A percentile compares a stretch with the other conserved stretches of the same genome.
Conservation (phyloP, 2,888 invertebrate species). For the Eutolmus rufibarbis region DNA sequence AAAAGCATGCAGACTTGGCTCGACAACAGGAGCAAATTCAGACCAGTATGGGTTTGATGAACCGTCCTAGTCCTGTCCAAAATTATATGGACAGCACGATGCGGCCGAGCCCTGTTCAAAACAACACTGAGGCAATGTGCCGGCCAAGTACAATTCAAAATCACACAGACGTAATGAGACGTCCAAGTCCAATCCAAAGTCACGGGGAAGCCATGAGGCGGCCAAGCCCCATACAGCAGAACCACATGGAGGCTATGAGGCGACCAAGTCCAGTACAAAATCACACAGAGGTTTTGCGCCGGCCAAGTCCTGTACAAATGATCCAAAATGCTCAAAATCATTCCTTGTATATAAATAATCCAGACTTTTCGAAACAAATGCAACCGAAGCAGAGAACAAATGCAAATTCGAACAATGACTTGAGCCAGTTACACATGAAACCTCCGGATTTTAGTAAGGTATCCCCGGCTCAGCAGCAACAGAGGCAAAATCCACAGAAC, state of each 20-base stretch:
- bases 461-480: neutral
- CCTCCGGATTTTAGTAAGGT: constrained; percentile 49
- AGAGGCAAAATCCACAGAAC: neutral
- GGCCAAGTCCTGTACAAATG: constrained; percentile 25
- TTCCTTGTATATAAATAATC: constrained; percentile 47
- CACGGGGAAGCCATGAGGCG: neutral
- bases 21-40: neutral
- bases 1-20: neutral
- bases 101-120: neutral
- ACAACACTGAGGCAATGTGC: neutral
- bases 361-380: constrained; percentile 47
- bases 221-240: neutral
- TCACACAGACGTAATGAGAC: neutral
- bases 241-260: neutral
- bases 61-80: neutral
- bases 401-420: constrained; percentile 26
- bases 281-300: neutral
- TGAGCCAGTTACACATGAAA: constrained; percentile 48
- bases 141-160: neutral
- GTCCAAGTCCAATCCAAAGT: neutral
- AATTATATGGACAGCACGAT: neutral
- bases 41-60: neutral
- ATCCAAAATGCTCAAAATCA: neutral
- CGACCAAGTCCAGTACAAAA: constrained; percentile 19
- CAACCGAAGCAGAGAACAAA: neutral